A percentile compares a stretch with the other conserved stretches of the same genome.
These are phyloP conservation scores for Mormyrus lacerda DNA, from an alignment of 2,113 vertebrate genomes.

Conservation along the genomic window DNA sequence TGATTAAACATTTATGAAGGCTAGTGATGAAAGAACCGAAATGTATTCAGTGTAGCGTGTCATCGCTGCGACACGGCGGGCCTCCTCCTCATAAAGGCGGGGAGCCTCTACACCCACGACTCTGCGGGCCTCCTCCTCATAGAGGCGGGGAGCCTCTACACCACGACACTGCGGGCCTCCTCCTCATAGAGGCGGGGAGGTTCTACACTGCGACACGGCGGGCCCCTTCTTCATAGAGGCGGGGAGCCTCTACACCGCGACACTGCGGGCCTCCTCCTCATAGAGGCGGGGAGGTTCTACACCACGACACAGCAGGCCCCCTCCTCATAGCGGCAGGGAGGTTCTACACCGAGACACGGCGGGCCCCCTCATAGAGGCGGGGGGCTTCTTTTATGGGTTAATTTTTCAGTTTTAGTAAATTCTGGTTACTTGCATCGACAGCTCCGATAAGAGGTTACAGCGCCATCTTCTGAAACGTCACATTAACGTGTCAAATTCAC, in stretches of 20 bases:
- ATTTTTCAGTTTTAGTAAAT: neutral
- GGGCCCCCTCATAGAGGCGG: too few relatives aligned
- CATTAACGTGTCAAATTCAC: neutral
- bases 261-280: neutral
- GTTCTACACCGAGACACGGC: too few relatives aligned
- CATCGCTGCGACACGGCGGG: too few relatives aligned
- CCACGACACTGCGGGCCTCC: neutral
- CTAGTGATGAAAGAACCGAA: neutral
- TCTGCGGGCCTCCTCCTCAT: neutral
- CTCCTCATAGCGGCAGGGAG: too few relatives aligned
- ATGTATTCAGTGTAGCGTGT: neutral
- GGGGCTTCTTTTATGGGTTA: neutral
- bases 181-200: neutral
- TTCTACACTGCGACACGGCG: too few relatives aligned
- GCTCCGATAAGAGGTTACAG: neutral
- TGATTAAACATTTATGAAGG: constrained; percentile 13
- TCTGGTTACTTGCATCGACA: neutral
- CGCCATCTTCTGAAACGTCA: neutral
- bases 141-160: neutral
- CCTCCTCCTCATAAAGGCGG: neutral
- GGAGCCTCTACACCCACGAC: too few relatives aligned
- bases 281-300: neutral
- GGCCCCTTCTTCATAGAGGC: too few relatives aligned
- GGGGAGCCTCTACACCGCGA: too few relatives aligned
- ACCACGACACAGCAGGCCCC: too few relatives aligned